Evolutionary conservation across 1,140 invertebrate species (phyloP).

Genomic region (Apolygus lucorum): DNA sequence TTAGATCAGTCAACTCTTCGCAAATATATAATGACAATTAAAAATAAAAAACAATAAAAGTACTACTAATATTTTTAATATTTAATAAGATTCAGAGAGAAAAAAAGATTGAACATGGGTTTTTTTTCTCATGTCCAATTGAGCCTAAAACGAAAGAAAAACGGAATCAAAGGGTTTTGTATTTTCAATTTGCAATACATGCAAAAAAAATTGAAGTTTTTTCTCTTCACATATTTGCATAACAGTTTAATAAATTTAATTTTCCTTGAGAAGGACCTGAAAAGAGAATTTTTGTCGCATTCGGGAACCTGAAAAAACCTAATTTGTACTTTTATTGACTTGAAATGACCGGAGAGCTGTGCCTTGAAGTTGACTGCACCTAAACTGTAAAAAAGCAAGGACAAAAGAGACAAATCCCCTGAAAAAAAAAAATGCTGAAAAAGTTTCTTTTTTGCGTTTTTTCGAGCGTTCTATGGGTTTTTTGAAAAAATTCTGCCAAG

Average conservation of each 20-base stretch:
- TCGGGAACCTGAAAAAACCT: not conserved
- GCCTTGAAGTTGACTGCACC: slow-evolving; percentile 28
- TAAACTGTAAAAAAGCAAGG: slow-evolving; percentile 28
- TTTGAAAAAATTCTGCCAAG: too few species aligned
- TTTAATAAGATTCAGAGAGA: not conserved
- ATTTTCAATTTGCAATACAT: not conserved
- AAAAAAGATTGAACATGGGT: not conserved
- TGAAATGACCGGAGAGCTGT: not conserved
- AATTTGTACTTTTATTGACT: not conserved
- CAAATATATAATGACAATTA: slow-evolving; percentile 18
- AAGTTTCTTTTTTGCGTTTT: too few species aligned
- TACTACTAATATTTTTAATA: not conserved
- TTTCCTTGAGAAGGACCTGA: not conserved
- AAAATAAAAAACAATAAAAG: slow-evolving; percentile 16
- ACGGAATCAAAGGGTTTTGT: not conserved
- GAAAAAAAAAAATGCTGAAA: slow-evolving; percentile 21
- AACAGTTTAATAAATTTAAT: not conserved
- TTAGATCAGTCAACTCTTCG: slow-evolving; percentile 27
- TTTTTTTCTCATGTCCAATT: too few species aligned
- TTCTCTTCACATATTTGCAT: not conserved
- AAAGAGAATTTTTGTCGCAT: too few species aligned
- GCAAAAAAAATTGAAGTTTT: not conserved
- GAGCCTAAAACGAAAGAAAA: too few species aligned
- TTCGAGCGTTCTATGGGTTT: too few species aligned
- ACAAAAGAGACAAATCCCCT: slow-evolving; percentile 21